These are phyloP conservation scores for Ischnura elegans DNA, from an alignment of 2,888 invertebrate genomes.

Conservation along the genomic window DNA sequence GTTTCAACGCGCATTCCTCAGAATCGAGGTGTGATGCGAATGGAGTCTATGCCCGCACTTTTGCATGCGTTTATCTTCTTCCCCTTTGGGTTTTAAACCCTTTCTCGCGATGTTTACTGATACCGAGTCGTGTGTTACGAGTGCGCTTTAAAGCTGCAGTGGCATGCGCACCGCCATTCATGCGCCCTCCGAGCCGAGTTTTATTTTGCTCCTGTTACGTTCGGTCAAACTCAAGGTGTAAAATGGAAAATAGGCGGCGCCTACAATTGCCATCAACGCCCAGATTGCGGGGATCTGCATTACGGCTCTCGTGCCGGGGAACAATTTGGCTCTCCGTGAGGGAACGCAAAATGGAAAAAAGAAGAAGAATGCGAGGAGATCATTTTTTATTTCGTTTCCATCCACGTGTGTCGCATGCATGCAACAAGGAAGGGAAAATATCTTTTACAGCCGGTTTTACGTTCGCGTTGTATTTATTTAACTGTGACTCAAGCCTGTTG, in stretches of 20 bases:
- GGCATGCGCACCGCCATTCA: not conserved
- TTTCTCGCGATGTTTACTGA: too few relatives aligned
- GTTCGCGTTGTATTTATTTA: not conserved
- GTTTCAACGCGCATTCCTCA: too few relatives aligned
- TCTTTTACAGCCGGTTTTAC: not conserved
- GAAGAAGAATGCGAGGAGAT: not conserved
- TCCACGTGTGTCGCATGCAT: not conserved
- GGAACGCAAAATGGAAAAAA: not conserved
- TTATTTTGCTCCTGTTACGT: not conserved
- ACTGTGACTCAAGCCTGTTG: too few relatives aligned
- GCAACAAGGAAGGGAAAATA: not conserved
- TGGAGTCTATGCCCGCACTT: too few relatives aligned
- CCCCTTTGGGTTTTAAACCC: too few relatives aligned
- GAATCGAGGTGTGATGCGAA: too few relatives aligned
- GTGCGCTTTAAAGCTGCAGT: not conserved
- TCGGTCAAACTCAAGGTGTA: constrained; percentile 47
- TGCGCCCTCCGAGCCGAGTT: not conserved
- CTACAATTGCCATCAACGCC: constrained; percentile 39
- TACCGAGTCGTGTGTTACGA: not conserved
- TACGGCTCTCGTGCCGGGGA: constrained; percentile 26
- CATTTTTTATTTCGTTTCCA: not conserved
- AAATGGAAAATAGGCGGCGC: constrained; percentile 45
- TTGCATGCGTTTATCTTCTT: too few relatives aligned
- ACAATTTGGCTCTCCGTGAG: constrained; percentile 20
- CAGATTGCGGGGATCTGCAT: constrained; percentile 52